A percentile compares a stretch with the other conserved stretches of the same genome.
These are phyloP conservation scores for Hipposideros armiger DNA, from an alignment of 2,113 vertebrate species.

Conservation along the genomic window DNA sequence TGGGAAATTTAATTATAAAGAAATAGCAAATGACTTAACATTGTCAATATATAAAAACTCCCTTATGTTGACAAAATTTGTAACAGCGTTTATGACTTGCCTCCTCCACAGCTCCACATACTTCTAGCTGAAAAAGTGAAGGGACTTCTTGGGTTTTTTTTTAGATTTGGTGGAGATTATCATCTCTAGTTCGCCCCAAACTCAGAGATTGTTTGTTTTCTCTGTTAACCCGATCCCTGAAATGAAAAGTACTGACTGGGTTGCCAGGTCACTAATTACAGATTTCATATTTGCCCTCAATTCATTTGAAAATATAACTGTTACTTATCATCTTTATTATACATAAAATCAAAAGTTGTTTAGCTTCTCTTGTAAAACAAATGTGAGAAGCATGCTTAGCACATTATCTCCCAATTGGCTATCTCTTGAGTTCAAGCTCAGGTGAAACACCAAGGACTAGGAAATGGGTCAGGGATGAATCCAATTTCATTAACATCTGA, in stretches of 20 bases:
- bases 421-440: constrained; percentile 46
- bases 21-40: neutral
- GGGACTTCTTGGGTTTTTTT: neutral
- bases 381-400: neutral
- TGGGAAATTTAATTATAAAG: constrained; percentile 23
- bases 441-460: constrained; percentile 11
- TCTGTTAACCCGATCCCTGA: constrained; percentile 7
- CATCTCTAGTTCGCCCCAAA: neutral
- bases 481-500: constrained; percentile 62
- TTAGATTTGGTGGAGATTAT: neutral
- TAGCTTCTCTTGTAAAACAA: neutral
- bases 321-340: neutral
- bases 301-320: neutral
- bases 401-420: neutral
- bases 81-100: neutral
- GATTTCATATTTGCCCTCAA: neutral
- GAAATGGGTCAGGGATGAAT: constrained; percentile 25
- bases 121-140: neutral
- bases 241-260: neutral
- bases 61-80: neutral
- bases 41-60: neutral
- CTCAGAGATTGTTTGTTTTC: neutral
- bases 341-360: neutral
- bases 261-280: neutral
- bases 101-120: neutral